Conservation (phyloP, 2,113 vertebrate species). For the Chlorocebus sabaeus region DNA sequence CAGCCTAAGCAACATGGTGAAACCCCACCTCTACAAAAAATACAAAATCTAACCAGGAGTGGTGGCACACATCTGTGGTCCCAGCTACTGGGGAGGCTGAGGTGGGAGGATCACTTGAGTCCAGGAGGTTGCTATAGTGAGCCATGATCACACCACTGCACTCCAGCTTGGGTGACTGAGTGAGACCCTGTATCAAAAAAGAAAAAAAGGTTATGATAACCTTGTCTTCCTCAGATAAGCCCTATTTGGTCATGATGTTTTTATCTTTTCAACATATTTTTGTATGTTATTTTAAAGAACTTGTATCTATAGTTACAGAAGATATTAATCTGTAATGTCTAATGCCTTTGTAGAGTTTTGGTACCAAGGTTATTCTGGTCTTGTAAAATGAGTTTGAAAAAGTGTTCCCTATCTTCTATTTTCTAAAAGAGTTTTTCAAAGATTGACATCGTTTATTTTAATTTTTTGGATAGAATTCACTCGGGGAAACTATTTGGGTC, state of each 20-base stretch:
- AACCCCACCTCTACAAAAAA: too few species aligned
- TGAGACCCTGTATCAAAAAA: too few species aligned
- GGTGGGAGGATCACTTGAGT: too few species aligned
- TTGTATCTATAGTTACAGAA: background rate
- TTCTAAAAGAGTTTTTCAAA: background rate
- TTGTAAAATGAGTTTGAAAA: background rate
- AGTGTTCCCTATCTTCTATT: background rate
- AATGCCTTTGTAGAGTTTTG: background rate
- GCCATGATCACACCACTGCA: too few species aligned
- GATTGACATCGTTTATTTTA: background rate
- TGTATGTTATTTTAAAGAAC: background rate
- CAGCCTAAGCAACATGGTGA: too few species aligned
- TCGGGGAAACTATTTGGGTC: background rate
- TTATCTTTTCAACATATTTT: background rate
- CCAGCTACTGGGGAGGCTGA: too few species aligned
- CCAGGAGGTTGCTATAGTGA: too few species aligned
- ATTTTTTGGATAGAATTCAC: slow-evolving; percentile 11
- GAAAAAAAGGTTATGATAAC: background rate
- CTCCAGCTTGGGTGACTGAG: too few species aligned
- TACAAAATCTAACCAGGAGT: too few species aligned
- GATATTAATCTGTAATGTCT: background rate
- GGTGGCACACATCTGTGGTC: too few species aligned
- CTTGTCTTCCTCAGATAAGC: slow-evolving; percentile 30
- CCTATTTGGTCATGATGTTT: background rate
- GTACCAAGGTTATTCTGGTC: background rate